Base-by-base conservation (phyloP, 2,797 vertebrate species). In the Antennarius maculatus region DNA sequence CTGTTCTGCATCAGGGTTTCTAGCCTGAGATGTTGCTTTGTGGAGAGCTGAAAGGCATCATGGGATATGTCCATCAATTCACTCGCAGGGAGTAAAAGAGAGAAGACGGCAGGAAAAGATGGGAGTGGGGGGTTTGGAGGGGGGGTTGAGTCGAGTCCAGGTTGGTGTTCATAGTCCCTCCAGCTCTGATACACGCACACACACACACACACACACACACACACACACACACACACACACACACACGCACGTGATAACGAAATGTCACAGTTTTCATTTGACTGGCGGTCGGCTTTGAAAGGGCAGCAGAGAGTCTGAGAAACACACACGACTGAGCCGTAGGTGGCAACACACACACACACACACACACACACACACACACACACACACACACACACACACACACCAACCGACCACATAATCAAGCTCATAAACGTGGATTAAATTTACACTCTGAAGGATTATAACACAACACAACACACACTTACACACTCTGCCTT, bases 21-120 rank as follows among this genome's bases (percentile, higher is more conserved):
- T 54, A 12, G 47, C 63, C 29, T 34, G 37, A 72, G 54, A 62
- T 18, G 23, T 69, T 64, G 57, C 57, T 66, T 74, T 73, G 53
- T 58, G 27, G 18, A 9, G 45, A 58, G 43, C 1, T 4, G 34
- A 41, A 45, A 46, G 47, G 34, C 86, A 92, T 93, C 90, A 91
- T 91, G 74, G 91, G 42, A 56, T 81, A 77, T 91, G 80, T 86
- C 91, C 89, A 85, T 92, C 91, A 89, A 84, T 80, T 83, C 75
- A 87, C 84, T 88, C 82, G 77, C 85, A 83, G 87, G 31, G 31
- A 31, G 31, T 7, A 31, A 7, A n/a, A n/a, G n/a, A n/a, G n/a
- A n/a, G n/a, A n/a, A n/a, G n/a, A n/a, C n/a, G n/a, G 7, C 31
- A 31, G n/a, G n/a, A n/a, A n/a, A n/a, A n/a, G n/a, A 31, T 4